phyloP scores from a whole-genome alignment of 2,888 invertebrate species.

The Eulithis testata region DNA sequence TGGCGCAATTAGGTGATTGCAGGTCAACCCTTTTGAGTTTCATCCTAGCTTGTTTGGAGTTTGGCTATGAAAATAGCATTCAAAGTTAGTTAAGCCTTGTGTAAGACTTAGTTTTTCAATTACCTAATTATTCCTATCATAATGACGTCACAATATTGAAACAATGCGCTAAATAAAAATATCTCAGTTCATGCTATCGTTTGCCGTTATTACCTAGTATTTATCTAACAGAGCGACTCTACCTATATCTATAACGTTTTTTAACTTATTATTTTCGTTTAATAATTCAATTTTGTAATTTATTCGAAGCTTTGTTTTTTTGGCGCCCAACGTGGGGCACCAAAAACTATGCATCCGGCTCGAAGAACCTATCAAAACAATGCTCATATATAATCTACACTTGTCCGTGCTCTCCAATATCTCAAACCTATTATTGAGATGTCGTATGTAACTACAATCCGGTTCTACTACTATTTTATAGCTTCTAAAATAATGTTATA shows the following conservation, averaged over 20 bases:
- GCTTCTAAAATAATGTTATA: background rate
- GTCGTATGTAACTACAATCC: background rate
- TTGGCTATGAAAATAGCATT: background rate
- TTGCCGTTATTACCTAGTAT: too few relatives aligned
- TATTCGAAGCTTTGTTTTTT: background rate
- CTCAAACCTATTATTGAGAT: background rate
- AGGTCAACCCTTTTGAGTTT: conserved; percentile 44
- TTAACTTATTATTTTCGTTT: too few relatives aligned
- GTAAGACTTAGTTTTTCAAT: background rate
- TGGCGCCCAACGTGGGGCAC: conserved; percentile 18
- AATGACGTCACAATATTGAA: background rate
- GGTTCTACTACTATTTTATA: too few relatives aligned
- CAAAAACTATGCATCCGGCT: background rate
- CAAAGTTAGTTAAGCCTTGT: background rate
- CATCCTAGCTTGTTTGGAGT: conserved; percentile 8
- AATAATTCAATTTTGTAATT: background rate
- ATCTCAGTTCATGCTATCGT: too few relatives aligned
- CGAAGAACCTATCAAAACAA: background rate
- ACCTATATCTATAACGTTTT: too few relatives aligned
- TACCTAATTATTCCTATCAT: too few relatives aligned
- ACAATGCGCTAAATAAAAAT: background rate
- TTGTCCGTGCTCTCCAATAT: background rate
- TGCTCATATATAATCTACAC: background rate
- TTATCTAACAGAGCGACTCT: too few relatives aligned
- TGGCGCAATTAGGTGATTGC: conserved; percentile 54